phyloP scores from a whole-genome alignment of 2,113 vertebrate genomes.

The Potamarius usumacintae region DNA sequence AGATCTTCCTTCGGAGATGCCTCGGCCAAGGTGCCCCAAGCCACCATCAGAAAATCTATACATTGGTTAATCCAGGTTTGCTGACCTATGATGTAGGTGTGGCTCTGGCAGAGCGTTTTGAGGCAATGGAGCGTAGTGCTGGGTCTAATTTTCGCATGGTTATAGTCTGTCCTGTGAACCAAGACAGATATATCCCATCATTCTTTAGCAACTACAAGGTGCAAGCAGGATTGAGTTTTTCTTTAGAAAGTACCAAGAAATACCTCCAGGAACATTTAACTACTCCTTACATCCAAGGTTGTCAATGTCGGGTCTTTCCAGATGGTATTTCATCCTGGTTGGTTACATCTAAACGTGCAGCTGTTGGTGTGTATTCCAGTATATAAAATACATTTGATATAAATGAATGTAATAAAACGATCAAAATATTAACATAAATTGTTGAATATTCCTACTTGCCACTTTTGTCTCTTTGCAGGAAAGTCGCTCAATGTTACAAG shows the following conservation, averaged over 20 bases:
- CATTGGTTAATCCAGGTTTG: constrained; percentile 69
- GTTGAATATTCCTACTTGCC: neutral
- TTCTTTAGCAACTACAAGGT: constrained; percentile 73
- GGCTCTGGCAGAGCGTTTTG: constrained; percentile 65
- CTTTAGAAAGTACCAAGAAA: constrained; percentile 41
- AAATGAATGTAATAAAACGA: neutral
- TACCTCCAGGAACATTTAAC: constrained; percentile 71
- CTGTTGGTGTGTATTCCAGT: constrained; percentile 69
- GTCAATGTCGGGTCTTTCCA: constrained; percentile 58
- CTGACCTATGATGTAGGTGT: constrained; percentile 74
- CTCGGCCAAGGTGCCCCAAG: constrained; percentile 52
- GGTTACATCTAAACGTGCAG: constrained; percentile 70
- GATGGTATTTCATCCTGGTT: constrained; percentile 68
- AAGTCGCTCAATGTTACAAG: constrained; percentile 73
- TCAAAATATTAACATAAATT: neutral
- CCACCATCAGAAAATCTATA: constrained; percentile 70
- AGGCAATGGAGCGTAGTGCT: constrained; percentile 61
- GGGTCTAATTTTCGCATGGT: constrained; percentile 65
- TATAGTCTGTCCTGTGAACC: constrained; percentile 68
- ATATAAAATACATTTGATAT: neutral
- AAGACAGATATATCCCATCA: constrained; percentile 73
- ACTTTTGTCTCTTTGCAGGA: constrained; percentile 55
- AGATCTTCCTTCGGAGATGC: constrained; percentile 75
- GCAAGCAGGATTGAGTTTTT: constrained; percentile 56
- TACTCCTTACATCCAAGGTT: neutral